Evolutionary conservation across 1,140 invertebrate species (phyloP), one percentile per base, ranked within the genome.

Genomic region (Dinoponera quadriceps): DNA sequence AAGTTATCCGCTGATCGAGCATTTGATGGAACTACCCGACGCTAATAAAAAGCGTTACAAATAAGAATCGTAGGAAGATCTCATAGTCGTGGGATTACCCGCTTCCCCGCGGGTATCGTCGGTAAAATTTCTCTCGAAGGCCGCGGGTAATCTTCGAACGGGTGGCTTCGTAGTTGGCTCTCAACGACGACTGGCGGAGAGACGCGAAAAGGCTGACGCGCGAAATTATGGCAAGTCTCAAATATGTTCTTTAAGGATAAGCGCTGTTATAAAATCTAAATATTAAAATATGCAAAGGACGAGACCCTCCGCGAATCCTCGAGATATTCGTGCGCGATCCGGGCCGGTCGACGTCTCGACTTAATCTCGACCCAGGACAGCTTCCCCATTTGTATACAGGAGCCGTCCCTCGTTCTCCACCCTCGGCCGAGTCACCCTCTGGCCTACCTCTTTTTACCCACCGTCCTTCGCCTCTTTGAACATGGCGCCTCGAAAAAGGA

Each of bases 331-430:
- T 44, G 48, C 22, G 20, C 73, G 54, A 77, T 77, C 54, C 29
- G 38, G 44, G 7, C 44, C 25, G 16, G 16, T 49, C 49, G 29
- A 44, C 80, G 54, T 75, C 71, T 75, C 84, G 69, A 85, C 86
- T 88, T 88, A 88, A 88, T 88, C 83, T 88, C 60, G 68, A 59
- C 48, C 62, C 77, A 69, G 60, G 69, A 49, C 74, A 66, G 38
- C 38, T 68, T 71, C 49, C 60, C 57, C n/a, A 85, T 88, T 85
- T 88, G 83, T 88, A 88, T 88, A 88, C 83, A 63, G 60, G 20
- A 74, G 20, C 69, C 83, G 72, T 88, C 55, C 29, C 38, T 59
- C 33, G 20, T 60, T 80, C 38, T 54, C 22, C 22, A 33, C 38
- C 27, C 59, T 71, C 33, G 18, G 0, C 27, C 51, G 44, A 57